Conservation (phyloP, 2,113 vertebrate species). For the Notiomystis cincta region DNA sequence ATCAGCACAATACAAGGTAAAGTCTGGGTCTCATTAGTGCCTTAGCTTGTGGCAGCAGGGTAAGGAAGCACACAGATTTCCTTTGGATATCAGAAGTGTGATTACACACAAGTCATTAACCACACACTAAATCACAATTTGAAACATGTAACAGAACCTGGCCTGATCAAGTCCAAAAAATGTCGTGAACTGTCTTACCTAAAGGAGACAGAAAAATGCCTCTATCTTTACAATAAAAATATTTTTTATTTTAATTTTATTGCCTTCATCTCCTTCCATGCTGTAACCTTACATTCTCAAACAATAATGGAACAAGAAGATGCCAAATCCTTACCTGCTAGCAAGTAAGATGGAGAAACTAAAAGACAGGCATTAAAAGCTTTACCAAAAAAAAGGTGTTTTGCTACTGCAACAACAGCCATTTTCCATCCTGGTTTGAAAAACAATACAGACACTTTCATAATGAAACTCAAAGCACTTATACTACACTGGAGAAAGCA, state of each 20-base stretch:
- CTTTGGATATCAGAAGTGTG: accelerated
- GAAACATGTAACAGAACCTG: not conserved
- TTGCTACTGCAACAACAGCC: not conserved
- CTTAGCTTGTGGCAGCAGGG: not conserved
- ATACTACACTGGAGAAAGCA: not conserved
- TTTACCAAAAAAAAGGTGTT: not conserved
- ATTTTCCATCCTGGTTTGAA: not conserved
- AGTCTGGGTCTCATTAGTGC: accelerated
- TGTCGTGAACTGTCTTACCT: not conserved
- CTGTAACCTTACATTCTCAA: not conserved
- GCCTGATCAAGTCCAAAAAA: not conserved
- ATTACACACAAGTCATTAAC: not conserved
- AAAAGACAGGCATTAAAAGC: not conserved
- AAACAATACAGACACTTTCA: not conserved
- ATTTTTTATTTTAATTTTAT: not conserved
- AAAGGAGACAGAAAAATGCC: not conserved
- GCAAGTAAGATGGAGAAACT: not conserved
- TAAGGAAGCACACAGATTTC: not conserved
- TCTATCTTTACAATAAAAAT: not conserved
- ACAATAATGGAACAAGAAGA: not conserved
- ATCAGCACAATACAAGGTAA: not conserved
- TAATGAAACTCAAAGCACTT: not conserved
- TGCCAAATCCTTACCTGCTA: not conserved
- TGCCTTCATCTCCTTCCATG: not conserved
- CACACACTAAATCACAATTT: not conserved